phyloP scores from a whole-genome alignment of 2,797 vertebrate genomes.

The Melopsittacus undulatus region DNA sequence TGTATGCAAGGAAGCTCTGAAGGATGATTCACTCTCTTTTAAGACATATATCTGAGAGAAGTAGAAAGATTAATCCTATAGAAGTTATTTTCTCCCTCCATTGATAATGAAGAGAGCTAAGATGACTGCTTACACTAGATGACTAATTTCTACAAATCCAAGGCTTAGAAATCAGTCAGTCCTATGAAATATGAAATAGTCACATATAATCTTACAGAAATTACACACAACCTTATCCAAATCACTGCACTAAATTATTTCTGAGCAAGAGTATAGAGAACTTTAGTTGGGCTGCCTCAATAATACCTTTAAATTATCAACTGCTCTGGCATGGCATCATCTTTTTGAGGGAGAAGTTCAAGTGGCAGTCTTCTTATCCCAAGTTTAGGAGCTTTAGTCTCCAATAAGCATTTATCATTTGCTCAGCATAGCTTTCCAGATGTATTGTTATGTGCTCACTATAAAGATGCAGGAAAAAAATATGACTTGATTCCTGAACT shows the following conservation, averaged over 20 bases:
- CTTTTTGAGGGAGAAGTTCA: background rate
- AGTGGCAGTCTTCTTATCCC: background rate
- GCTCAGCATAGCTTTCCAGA: background rate
- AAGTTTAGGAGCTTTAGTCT: background rate
- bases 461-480: background rate
- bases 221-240: background rate
- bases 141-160: background rate
- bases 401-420: background rate
- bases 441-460: background rate
- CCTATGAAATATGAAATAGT: background rate
- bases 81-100: background rate
- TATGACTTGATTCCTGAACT: background rate
- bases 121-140: background rate
- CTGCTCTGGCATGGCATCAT: background rate
- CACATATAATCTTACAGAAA: background rate
- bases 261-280: background rate
- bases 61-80: background rate
- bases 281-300: background rate
- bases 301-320: background rate
- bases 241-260: background rate
- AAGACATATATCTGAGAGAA: background rate
- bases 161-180: background rate
- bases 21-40: background rate
- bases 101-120: background rate
- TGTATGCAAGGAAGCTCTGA: background rate